Conservation (phyloP, 2,113 vertebrate genomes). For the Hirundichthys speculiger region DNA sequence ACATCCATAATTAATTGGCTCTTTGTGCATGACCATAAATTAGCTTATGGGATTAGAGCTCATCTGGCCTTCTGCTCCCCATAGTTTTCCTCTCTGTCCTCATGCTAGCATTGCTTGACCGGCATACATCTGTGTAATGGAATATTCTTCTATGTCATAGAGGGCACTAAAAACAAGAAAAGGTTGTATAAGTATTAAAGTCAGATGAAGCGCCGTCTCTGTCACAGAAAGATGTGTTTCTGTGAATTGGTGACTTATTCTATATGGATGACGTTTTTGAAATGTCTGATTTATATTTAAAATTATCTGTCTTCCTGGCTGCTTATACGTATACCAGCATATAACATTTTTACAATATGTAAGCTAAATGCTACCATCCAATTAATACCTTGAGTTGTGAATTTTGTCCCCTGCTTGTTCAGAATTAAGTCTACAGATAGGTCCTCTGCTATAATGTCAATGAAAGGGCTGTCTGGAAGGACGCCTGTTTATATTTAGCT, state of each 20-base stretch:
- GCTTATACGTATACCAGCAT: not conserved
- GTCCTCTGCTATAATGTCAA: constrained; percentile 28
- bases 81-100: too few species aligned
- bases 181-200: constrained; percentile 1
- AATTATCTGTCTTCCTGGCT: not conserved
- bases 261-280: too few species aligned
- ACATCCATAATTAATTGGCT: too few species aligned
- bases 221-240: too few species aligned
- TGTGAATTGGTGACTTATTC: too few species aligned
- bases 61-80: too few species aligned
- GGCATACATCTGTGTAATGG: too few species aligned
- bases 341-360: not conserved
- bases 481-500: constrained; percentile 35
- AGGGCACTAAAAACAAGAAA: constrained; percentile 34
- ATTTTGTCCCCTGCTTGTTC: constrained; percentile 25
- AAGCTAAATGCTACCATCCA: constrained; percentile 14
- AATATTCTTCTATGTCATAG: too few species aligned
- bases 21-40: too few species aligned
- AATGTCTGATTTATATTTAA: constrained; percentile 23
- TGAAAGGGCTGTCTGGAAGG: constrained; percentile 24
- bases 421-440: constrained; percentile 10
- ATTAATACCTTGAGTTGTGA: constrained; percentile 26
- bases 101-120: too few species aligned
- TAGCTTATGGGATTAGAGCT: too few species aligned
- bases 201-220: too few species aligned